Evolutionary conservation across 2,888 invertebrate species (phyloP).

Genomic region (Caenorhabditis panamensis): DNA sequence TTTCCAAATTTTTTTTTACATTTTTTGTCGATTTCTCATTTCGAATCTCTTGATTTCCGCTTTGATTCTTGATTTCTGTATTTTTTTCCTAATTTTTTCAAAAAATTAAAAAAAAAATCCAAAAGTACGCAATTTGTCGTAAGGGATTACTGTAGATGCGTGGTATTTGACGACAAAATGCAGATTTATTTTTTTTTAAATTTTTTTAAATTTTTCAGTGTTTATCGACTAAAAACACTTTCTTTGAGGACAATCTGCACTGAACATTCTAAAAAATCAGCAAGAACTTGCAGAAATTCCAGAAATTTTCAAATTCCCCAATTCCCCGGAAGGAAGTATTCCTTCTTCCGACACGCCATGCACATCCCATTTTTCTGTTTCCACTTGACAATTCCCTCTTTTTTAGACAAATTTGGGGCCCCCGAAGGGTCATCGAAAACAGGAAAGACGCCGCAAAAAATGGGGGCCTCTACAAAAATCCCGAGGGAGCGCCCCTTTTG

Average conservation of each 20-base stretch:
- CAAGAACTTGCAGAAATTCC: neutral
- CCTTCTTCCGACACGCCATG: neutral
- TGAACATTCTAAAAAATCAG: neutral
- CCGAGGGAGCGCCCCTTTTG: neutral
- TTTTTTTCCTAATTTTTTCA: neutral
- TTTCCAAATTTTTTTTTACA: slow-evolving; percentile 1
- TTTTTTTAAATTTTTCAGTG: neutral
- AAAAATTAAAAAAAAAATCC: neutral
- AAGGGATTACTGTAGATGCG: too few relatives aligned
- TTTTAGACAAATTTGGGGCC: slow-evolving; percentile 1
- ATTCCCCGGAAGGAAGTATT: neutral
- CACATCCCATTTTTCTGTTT: neutral
- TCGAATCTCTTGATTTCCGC: neutral
- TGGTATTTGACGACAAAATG: too few relatives aligned
- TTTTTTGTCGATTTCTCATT: neutral
- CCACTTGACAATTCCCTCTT: too few relatives aligned
- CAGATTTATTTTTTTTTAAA: neutral
- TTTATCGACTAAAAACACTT: too few relatives aligned
- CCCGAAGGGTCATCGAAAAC: slow-evolving; percentile 4
- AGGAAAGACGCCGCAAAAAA: neutral
- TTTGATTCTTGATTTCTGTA: too few relatives aligned
- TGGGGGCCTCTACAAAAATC: neutral
- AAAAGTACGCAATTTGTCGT: neutral
- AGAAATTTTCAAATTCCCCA: neutral
- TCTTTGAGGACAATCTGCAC: too few relatives aligned